Percentiles rank a stretch among this genome's conserved stretches.
Conservation (phyloP, 2,113 vertebrate species). For the Solea senegalensis region DNA sequence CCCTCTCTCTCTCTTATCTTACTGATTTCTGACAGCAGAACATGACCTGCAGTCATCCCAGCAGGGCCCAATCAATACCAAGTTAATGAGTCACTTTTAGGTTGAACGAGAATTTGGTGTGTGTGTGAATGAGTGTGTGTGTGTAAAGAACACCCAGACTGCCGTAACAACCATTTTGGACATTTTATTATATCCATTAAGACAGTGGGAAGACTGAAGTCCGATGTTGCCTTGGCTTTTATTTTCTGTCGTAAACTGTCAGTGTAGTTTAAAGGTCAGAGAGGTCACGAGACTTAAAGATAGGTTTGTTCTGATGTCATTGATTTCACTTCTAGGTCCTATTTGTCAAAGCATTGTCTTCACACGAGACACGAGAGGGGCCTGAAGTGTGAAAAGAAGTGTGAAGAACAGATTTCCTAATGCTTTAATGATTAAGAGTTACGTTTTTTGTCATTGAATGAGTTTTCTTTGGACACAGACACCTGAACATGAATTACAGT, state of each 20-base stretch:
- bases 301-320: conserved; percentile 19
- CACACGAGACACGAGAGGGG: not conserved
- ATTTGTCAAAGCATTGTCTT: conserved; percentile 18
- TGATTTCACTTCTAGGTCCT: conserved; percentile 28
- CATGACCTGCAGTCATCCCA: conserved; percentile 43
- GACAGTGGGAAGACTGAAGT: not conserved
- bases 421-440: not conserved
- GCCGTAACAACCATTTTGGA: conserved; percentile 21
- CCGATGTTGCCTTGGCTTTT: conserved; percentile 11
- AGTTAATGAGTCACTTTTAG: conserved; percentile 63
- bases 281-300: conserved; percentile 23
- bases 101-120: conserved; percentile 35
- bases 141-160: conserved; percentile 14
- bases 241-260: conserved; percentile 31
- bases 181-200: conserved; percentile 36
- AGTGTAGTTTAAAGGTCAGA: conserved; percentile 22
- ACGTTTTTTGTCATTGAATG: not conserved
- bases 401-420: not conserved
- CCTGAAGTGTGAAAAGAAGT: not conserved
- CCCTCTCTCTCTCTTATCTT: conserved; percentile 27
- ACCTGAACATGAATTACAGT: too few species aligned
- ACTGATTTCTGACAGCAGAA: conserved; percentile 59
- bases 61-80: conserved; percentile 49
- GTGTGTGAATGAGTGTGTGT: not conserved
- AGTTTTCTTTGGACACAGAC: not conserved